phyloP scores from a whole-genome alignment of 2,113 vertebrate genomes.

The Trochalopteron elliotii region DNA sequence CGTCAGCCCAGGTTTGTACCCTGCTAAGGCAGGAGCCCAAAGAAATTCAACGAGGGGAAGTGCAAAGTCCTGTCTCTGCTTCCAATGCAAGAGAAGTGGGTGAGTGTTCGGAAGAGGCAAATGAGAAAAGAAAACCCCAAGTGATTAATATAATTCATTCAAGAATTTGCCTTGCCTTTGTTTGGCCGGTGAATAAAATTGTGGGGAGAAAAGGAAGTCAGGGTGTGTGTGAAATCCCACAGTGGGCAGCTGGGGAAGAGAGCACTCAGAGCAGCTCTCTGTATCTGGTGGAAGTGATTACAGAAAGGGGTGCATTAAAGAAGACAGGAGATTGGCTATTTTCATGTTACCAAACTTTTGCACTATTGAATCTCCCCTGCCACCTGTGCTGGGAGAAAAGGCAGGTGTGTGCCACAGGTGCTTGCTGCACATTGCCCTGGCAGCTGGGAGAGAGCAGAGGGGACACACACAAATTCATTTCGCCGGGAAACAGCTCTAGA shows the following conservation, averaged over 20 bases:
- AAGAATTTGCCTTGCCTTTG: neutral
- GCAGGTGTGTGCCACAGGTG: neutral
- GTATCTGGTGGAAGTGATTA: neutral
- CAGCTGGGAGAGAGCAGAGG: neutral
- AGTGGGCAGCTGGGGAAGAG: neutral
- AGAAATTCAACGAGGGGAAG: neutral
- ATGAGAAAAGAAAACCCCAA: neutral
- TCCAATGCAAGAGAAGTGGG: too few relatives aligned
- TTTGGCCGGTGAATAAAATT: neutral
- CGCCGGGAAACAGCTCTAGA: slow-evolving; percentile 5
- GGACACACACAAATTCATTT: neutral
- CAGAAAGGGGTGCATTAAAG: neutral
- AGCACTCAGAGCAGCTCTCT: neutral
- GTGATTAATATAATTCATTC: neutral
- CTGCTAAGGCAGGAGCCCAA: neutral
- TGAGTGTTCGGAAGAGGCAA: neutral
- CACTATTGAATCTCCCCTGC: neutral
- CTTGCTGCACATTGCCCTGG: neutral
- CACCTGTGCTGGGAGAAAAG: neutral
- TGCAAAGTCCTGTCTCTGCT: neutral
- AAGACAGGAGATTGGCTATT: neutral
- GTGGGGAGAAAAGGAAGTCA: neutral
- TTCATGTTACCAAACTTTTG: neutral
- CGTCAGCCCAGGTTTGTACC: rapidly evolving
- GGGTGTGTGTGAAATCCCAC: rapidly evolving